Evolutionary conservation across 2,888 invertebrate genomes (phyloP).

Genomic region (Heliconius charithonia): DNA sequence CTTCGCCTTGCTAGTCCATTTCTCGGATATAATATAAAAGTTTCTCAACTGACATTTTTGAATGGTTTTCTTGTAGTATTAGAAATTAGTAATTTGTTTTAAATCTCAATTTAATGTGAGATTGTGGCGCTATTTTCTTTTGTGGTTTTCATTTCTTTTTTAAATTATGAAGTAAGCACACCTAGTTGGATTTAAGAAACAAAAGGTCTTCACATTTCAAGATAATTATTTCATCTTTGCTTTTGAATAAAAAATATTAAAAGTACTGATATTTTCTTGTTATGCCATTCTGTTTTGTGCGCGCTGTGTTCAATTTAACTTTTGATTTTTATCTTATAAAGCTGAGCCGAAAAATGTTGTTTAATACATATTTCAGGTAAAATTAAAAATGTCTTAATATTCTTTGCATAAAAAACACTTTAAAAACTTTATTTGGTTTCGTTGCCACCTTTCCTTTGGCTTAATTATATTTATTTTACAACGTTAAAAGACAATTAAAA

Average conservation of each 20-base stretch:
- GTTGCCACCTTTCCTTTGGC: not conserved
- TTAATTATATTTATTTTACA: too few species aligned
- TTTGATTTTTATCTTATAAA: not conserved
- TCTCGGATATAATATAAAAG: slow-evolving; percentile 49
- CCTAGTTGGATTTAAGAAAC: slow-evolving; percentile 8
- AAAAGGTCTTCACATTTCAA: slow-evolving; percentile 21
- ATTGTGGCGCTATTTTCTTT: not conserved
- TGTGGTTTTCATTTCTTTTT: not conserved
- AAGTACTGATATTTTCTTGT: not conserved
- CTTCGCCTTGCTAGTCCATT: slow-evolving; percentile 48
- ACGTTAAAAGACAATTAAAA: too few species aligned
- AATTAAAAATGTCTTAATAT: too few species aligned
- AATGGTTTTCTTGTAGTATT: slow-evolving; percentile 43
- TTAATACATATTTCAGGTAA: too few species aligned
- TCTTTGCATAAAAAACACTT: not conserved
- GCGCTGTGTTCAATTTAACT: slow-evolving; percentile 13
- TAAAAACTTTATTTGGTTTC: not conserved
- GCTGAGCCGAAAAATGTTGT: not conserved
- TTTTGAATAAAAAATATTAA: slow-evolving; percentile 14
- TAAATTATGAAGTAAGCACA: not conserved
- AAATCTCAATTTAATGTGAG: not conserved
- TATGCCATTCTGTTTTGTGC: not conserved
- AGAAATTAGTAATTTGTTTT: slow-evolving; percentile 23
- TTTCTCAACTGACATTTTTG: slow-evolving; percentile 48
- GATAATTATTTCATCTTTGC: slow-evolving; percentile 18